Conservation (phyloP, 2,888 invertebrate genomes). For the Meghimatium bilineatum region DNA sequence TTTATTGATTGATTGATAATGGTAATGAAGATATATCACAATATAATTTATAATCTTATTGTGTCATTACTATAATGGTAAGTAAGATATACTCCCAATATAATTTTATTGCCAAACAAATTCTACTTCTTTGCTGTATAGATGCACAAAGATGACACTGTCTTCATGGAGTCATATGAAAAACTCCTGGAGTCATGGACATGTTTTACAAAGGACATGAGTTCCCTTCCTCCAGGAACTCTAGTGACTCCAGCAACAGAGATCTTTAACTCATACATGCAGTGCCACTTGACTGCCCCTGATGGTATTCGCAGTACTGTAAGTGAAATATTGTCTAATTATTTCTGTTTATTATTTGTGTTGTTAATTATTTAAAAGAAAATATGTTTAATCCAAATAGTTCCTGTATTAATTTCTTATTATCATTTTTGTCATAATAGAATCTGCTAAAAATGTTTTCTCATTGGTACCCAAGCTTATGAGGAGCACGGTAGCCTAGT, state of each 20-base stretch:
- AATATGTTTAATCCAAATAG: no score
- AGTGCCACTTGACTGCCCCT: constrained; percentile 88
- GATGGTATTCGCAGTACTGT: constrained; percentile 84
- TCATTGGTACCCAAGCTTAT: no score
- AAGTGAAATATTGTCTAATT: constrained; percentile 69
- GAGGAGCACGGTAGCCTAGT: no score
- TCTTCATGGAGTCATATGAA: constrained; percentile 84
- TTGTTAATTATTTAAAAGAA: no score
- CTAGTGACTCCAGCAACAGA: constrained; percentile 69
- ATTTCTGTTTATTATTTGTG: neutral
- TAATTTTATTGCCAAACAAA: neutral
- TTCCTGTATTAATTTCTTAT: neutral
- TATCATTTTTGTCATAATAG: neutral
- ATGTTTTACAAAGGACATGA: constrained; percentile 79
- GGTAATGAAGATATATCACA: no score
- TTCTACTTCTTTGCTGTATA: constrained; percentile 42
- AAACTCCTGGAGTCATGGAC: constrained; percentile 85
- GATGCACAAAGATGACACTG: constrained; percentile 77
- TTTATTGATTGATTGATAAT: no score
- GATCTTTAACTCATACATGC: constrained; percentile 88
- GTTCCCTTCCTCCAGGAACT: constrained; percentile 64
- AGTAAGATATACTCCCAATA: neutral
- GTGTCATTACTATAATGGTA: neutral
- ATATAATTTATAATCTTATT: no score
- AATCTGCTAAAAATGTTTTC: no score